Evolutionary conservation across 2,113 vertebrate species (phyloP).

Genomic region (Garra rufa): DNA sequence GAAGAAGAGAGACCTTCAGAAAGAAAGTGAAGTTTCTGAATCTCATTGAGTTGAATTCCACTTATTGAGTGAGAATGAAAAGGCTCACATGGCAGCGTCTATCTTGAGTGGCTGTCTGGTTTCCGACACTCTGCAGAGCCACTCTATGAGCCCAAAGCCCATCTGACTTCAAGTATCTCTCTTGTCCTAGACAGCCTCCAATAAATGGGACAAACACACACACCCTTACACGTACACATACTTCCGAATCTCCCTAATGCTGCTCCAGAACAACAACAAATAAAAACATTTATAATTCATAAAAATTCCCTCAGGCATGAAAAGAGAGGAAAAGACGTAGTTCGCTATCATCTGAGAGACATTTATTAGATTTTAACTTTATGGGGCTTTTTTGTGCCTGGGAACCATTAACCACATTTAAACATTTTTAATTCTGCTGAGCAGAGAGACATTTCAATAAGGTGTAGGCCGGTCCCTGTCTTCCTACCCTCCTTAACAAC

Average conservation of each 20-base stretch:
- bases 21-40: slow-evolving; percentile 1
- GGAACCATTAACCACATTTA: slow-evolving; percentile 40
- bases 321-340: slow-evolving; percentile 5
- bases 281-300: slow-evolving; percentile 50
- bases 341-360: slow-evolving; percentile 38
- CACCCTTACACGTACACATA: neutral
- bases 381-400: slow-evolving; percentile 31
- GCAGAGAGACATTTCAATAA: slow-evolving; percentile 55
- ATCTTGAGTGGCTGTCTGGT: neutral
- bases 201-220: slow-evolving; percentile 18
- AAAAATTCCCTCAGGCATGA: slow-evolving; percentile 32
- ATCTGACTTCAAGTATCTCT: slow-evolving; percentile 21
- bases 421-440: slow-evolving; percentile 53
- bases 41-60: neutral
- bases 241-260: neutral
- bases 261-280: slow-evolving; percentile 43
- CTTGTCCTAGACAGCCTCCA: slow-evolving; percentile 4
- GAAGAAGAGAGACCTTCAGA: neutral
- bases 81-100: neutral
- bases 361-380: slow-evolving; percentile 47
- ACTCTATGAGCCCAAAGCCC: slow-evolving; percentile 4
- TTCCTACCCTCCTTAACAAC: slow-evolving; percentile 54
- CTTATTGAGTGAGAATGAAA: slow-evolving; percentile 7
- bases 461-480: slow-evolving; percentile 34
- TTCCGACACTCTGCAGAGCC: slow-evolving; percentile 19